phyloP scores from a whole-genome alignment of 2,113 vertebrate species.

The Polypterus senegalus region DNA sequence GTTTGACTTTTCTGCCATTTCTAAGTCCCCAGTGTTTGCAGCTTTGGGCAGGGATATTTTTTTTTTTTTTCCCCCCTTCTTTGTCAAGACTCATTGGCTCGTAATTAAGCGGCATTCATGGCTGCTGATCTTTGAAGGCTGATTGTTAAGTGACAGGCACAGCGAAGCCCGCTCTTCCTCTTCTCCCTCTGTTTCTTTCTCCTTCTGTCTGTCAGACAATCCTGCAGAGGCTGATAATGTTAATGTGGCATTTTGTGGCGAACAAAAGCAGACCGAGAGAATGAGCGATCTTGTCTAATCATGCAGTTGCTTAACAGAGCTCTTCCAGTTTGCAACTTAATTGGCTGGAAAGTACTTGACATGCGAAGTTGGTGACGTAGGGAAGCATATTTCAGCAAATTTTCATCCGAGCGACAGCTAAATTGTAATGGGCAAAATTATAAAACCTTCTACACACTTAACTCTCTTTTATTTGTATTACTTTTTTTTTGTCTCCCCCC shows the following conservation, averaged over 20 bases:
- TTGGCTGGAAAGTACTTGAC: slow-evolving; percentile 99
- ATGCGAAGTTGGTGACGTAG: slow-evolving; percentile 98
- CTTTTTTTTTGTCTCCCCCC: too few species aligned
- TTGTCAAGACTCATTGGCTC: slow-evolving; percentile 70
- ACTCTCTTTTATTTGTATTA: slow-evolving; percentile 54
- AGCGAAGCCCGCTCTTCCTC: slow-evolving; percentile 55
- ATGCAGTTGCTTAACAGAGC: slow-evolving; percentile 91
- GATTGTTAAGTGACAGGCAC: slow-evolving; percentile 78
- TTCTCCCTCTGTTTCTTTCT: slow-evolving; percentile 33
- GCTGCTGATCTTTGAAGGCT: slow-evolving; percentile 70
- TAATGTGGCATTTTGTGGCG: slow-evolving; percentile 78
- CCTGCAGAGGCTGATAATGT: slow-evolving; percentile 84
- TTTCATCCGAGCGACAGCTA: slow-evolving; percentile 98
- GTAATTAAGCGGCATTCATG: slow-evolving; percentile 77
- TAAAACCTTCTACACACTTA: slow-evolving; percentile 97
- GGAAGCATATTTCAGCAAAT: slow-evolving; percentile 86
- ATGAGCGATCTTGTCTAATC: slow-evolving; percentile 98
- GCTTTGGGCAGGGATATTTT: slow-evolving; percentile 15
- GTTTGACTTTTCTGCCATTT: too few species aligned
- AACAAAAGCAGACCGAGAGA: slow-evolving; percentile 89
- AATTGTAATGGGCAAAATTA: slow-evolving; percentile 99
- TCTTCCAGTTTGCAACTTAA: slow-evolving; percentile 85
- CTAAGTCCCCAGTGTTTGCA: too few species aligned
- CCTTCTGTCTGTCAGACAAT: slow-evolving; percentile 64
- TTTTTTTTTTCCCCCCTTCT: slow-evolving; percentile 14